Evolutionary conservation across 2,113 vertebrate genomes (phyloP).

Genomic region (Phyllostomus hastatus): DNA sequence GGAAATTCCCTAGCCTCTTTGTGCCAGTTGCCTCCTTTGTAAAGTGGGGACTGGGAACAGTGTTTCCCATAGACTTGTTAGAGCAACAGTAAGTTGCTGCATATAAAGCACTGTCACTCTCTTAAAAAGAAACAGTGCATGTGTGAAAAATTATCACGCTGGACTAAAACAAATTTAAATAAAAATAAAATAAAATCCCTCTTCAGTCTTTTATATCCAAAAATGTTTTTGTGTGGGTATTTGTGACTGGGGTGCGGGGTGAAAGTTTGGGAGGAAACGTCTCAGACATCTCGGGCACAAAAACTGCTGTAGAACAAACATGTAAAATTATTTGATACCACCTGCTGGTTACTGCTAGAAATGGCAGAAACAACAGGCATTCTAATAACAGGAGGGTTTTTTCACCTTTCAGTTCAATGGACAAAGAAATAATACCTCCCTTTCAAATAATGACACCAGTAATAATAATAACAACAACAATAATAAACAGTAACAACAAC

Average conservation of each 20-base stretch:
- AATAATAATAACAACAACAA: neutral
- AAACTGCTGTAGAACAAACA: neutral
- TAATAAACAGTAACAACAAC: neutral
- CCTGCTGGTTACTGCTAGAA: constrained; percentile 64
- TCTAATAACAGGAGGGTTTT: neutral
- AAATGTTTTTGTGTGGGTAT: neutral
- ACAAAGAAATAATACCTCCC: neutral
- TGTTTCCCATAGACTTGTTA: neutral
- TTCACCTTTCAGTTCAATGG: neutral
- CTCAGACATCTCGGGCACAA: neutral
- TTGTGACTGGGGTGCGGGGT: neutral
- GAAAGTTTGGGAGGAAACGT: neutral
- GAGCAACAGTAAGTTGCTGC: neutral
- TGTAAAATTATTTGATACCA: constrained; percentile 65
- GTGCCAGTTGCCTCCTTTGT: neutral
- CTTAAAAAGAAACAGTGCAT: neutral
- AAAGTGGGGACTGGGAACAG: neutral
- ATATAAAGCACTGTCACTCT: neutral
- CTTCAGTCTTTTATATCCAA: neutral
- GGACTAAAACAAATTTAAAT: neutral
- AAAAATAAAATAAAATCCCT: neutral
- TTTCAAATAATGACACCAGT: neutral
- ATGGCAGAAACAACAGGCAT: constrained; percentile 10
- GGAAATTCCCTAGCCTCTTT: neutral
- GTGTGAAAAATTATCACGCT: neutral